These are phyloP conservation scores for Syndactyla subalaris DNA, from an alignment of 2,797 vertebrate species.

Conservation along the genomic window DNA sequence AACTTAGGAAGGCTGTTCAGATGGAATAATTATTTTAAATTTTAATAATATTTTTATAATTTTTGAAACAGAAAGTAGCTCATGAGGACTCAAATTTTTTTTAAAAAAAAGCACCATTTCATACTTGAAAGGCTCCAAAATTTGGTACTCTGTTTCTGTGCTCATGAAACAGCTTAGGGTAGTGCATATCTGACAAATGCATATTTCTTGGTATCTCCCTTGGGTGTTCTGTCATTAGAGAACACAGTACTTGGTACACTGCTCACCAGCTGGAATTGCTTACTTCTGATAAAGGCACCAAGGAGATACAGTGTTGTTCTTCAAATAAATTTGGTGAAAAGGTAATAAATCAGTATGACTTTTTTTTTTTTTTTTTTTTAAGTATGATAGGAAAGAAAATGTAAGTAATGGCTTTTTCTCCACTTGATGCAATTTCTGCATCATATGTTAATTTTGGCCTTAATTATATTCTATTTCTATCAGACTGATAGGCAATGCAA, in stretches of 20 bases:
- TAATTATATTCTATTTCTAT: not conserved
- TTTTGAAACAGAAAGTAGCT: not conserved
- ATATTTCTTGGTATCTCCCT: not conserved
- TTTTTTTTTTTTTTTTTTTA: not conserved
- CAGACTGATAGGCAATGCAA: not conserved
- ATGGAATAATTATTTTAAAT: not conserved
- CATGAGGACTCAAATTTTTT: not conserved
- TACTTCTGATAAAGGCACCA: not conserved
- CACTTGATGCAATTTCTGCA: not conserved
- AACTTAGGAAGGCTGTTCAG: not conserved
- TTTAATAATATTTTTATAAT: not conserved
- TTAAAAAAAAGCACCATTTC: not conserved
- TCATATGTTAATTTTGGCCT: not conserved
- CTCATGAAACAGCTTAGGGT: not conserved
- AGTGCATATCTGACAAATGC: not conserved
- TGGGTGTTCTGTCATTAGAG: not conserved
- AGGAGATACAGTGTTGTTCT: not conserved
- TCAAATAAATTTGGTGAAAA: not conserved
- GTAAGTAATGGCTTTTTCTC: not conserved
- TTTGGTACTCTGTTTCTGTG: not conserved
- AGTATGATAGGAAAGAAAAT: not conserved
- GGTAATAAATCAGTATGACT: not conserved
- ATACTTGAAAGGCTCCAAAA: not conserved
- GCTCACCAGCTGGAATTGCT: not conserved
- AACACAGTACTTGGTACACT: not conserved